Percentiles rank a stretch among this genome's conserved stretches.
These are phyloP conservation scores for Lerista edwardsae DNA, from an alignment of 2,797 vertebrate genomes.

Conservation along the genomic window DNA sequence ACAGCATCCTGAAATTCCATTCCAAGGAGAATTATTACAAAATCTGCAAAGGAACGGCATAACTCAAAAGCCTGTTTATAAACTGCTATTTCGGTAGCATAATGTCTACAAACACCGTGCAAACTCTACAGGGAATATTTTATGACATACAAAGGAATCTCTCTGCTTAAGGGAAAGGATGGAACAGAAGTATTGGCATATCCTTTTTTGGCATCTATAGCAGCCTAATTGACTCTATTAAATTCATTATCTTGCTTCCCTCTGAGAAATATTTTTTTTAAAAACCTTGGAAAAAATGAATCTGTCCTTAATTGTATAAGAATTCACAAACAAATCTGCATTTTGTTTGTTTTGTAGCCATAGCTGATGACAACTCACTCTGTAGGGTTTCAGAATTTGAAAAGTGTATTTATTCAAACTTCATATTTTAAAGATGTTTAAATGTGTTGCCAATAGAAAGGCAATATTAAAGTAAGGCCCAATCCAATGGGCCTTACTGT, in stretches of 20 bases:
- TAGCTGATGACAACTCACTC: not conserved
- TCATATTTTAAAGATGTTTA: not conserved
- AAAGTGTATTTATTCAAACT: not conserved
- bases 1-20: constrained; percentile 15
- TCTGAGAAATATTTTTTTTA: not conserved
- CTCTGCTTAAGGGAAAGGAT: constrained; percentile 16
- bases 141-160: constrained; percentile 35
- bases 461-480: no score
- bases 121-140: constrained; percentile 31
- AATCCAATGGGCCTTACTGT: no score
- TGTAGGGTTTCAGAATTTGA: not conserved
- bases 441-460: not conserved
- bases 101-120: constrained; percentile 13
- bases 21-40: constrained; percentile 30
- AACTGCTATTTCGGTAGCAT: constrained; percentile 53
- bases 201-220: constrained; percentile 4
- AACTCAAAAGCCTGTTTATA: constrained; percentile 20
- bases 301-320: not conserved
- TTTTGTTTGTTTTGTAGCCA: not conserved
- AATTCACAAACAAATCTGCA: not conserved
- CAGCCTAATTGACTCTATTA: constrained; percentile 34
- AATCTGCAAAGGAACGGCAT: constrained; percentile 27
- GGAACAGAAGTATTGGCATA: constrained; percentile 19
- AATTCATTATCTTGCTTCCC: constrained; percentile 32
- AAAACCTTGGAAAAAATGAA: not conserved